Percentiles rank a stretch among this genome's conserved stretches.
phyloP scores from a whole-genome alignment of 2,113 vertebrate species.

The Scomber scombrus region DNA sequence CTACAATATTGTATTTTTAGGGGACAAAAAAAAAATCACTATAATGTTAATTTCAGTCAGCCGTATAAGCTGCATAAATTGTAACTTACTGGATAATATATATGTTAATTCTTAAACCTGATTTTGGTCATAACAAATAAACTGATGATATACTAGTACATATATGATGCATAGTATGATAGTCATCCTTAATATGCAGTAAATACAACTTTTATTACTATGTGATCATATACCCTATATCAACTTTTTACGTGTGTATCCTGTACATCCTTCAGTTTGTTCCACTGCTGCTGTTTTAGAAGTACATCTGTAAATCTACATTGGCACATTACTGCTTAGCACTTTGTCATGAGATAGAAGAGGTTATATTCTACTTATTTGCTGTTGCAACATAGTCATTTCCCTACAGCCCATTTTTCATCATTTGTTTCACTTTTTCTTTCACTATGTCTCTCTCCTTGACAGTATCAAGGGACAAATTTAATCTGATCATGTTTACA shows the following conservation, averaged over 20 bases:
- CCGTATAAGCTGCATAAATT: too few relatives aligned
- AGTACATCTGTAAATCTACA: not conserved
- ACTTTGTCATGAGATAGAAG: not conserved
- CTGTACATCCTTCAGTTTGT: not conserved
- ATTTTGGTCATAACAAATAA: too few relatives aligned
- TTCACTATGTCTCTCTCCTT: not conserved
- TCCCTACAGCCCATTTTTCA: not conserved
- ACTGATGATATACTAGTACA: not conserved
- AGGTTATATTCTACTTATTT: not conserved
- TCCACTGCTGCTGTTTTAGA: not conserved
- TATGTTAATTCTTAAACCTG: too few relatives aligned
- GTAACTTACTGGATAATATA: too few relatives aligned
- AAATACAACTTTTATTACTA: too few relatives aligned
- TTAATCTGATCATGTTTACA: conserved; percentile 5
- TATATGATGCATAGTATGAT: too few relatives aligned
- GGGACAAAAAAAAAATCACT: too few relatives aligned
- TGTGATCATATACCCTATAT: too few relatives aligned
- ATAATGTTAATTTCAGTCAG: too few relatives aligned
- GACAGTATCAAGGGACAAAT: conserved; percentile 1
- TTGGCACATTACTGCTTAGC: not conserved
- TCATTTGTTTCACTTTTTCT: not conserved
- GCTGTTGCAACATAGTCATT: not conserved
- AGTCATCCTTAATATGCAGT: too few relatives aligned
- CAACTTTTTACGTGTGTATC: too few relatives aligned
- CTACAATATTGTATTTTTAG: too few relatives aligned